Conservation (phyloP, 2,888 invertebrate genomes). For the Trimorus sp. region DNA sequence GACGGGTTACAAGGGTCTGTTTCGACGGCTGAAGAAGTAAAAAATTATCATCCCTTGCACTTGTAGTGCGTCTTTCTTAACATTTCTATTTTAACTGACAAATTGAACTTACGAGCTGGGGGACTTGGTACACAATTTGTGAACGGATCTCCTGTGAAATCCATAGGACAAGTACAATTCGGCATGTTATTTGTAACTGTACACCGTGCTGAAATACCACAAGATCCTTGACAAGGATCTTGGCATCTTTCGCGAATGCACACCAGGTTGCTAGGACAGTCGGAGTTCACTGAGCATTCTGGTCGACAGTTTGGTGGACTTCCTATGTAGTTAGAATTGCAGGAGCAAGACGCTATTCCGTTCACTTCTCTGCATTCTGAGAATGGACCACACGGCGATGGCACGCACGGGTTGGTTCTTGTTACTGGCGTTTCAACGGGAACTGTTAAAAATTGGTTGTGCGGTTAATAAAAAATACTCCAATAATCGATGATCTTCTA, state of each 20-base stretch:
- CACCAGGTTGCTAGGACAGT: conserved; percentile 85
- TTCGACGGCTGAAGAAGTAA: conserved; percentile 24
- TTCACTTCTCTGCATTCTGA: conserved; percentile 79
- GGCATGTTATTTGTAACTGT: conserved; percentile 82
- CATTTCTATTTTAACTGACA: neutral
- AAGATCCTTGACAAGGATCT: conserved; percentile 83
- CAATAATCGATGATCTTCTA: neutral
- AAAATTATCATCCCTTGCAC: neutral
- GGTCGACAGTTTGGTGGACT: conserved; percentile 82
- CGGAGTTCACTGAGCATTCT: conserved; percentile 80
- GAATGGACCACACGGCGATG: conserved; percentile 85
- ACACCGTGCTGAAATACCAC: conserved; percentile 82
- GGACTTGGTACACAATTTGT: conserved; percentile 46
- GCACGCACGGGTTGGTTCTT: conserved; percentile 84
- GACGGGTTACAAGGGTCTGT: conserved; percentile 88
- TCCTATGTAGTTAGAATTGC: conserved; percentile 80
- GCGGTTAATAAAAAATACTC: neutral
- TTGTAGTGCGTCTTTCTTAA: no score
- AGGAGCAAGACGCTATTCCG: conserved; percentile 82
- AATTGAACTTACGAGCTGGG: conserved; percentile 45
- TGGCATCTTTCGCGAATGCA: conserved; percentile 82
- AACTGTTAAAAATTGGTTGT: conserved; percentile 4
- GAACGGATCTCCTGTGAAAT: conserved; percentile 82
- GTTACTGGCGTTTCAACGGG: conserved; percentile 74
- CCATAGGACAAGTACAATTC: conserved; percentile 82